Evolutionary conservation across 2,113 vertebrate species (phyloP).

Genomic region (Drymodes brunneopygia): DNA sequence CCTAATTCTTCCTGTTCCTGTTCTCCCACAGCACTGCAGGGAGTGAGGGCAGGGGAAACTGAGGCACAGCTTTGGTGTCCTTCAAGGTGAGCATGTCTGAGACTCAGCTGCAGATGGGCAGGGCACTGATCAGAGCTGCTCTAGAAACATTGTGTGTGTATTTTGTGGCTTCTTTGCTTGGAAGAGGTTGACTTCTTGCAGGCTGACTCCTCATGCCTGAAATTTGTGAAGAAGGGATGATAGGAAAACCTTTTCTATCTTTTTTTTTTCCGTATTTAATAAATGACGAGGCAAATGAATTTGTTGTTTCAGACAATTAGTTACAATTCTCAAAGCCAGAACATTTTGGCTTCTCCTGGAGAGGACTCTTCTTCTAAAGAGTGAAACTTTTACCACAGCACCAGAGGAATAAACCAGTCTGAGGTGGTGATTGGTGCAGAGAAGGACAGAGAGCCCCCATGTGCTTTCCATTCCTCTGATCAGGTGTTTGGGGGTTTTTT

Average conservation of each 20-base stretch:
- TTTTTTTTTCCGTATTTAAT: not conserved
- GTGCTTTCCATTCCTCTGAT: not conserved
- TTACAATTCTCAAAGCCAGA: not conserved
- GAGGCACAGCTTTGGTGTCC: not conserved
- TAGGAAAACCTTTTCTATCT: not conserved
- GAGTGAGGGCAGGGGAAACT: not conserved
- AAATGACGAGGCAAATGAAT: not conserved
- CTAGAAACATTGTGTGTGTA: not conserved
- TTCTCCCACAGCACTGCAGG: not conserved
- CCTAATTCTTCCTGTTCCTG: not conserved
- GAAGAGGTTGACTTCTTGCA: no score
- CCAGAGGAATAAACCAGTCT: not conserved
- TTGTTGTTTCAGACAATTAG: not conserved
- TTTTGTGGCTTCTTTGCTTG: not conserved
- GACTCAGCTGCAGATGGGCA: accelerated
- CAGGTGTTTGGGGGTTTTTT: not conserved
- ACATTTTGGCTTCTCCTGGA: not conserved
- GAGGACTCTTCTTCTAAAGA: not conserved
- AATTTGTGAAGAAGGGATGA: not conserved
- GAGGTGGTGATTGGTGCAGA: not conserved
- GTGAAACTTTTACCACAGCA: not conserved
- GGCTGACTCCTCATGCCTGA: not conserved
- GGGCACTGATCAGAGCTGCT: not conserved
- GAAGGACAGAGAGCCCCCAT: accelerated
- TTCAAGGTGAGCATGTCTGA: accelerated